These are phyloP conservation scores for Bryconaethiops microstoma DNA, from an alignment of 2,797 vertebrate species.

Conservation along the genomic window DNA sequence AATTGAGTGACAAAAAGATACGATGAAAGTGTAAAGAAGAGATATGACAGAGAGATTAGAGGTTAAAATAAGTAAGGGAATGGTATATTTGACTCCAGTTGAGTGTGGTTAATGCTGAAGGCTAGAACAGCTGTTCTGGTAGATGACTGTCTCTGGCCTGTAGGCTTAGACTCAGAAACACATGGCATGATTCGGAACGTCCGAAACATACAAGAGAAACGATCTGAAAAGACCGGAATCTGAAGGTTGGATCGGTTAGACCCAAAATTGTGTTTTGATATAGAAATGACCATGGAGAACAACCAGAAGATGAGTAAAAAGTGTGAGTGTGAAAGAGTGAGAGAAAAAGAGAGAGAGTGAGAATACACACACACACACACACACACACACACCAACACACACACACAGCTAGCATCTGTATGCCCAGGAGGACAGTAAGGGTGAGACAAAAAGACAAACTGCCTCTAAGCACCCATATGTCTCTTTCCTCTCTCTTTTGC, in stretches of 20 bases:
- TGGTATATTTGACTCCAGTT: neutral
- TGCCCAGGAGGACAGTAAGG: conserved; percentile 48
- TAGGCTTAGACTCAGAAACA: conserved; percentile 2
- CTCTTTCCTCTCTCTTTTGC: conserved; percentile 25
- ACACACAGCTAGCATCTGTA: conserved; percentile 46
- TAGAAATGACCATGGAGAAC: neutral
- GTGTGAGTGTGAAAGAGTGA: too few species aligned
- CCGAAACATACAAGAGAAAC: conserved; percentile 5
- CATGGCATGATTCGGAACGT: conserved; percentile 2
- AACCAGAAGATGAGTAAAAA: neutral
- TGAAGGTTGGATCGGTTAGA: neutral
- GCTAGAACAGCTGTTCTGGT: conserved; percentile 30
- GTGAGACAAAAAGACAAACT: conserved; percentile 41
- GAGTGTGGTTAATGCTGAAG: conserved; percentile 21
- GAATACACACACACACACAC: neutral
- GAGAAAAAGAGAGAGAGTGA: neutral
- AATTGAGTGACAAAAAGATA: neutral
- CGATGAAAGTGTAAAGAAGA: neutral
- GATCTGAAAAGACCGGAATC: neutral
- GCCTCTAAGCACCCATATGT: conserved; percentile 59
- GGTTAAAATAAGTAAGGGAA: conserved; percentile 4
- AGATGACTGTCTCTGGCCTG: conserved; percentile 35
- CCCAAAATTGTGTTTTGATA: neutral
- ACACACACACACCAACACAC: conserved; percentile 14
- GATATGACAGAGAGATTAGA: conserved; percentile 20